Evolutionary conservation across 2,888 invertebrate genomes (phyloP), one percentile per base, ranked within the genome.

Genomic region (Drosophila suboccidentalis): DNA sequence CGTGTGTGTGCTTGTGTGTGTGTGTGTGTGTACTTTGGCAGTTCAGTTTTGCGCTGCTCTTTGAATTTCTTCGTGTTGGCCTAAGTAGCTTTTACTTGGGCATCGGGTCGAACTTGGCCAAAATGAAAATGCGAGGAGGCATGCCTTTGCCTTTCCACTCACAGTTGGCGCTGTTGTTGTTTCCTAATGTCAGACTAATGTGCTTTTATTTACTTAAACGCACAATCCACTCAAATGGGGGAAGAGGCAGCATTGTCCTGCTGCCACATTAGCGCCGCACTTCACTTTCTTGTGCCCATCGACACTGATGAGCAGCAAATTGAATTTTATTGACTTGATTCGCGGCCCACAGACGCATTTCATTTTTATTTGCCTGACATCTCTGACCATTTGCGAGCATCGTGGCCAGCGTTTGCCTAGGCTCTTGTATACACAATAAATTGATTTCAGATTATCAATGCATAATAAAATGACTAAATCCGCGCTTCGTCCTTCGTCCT

Each of bases 381-480:
- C 62, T 51, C 65, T 69, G 58, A 58, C 64, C 57, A 53, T 49
- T n/a, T 38, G 53, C 15, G 10, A 29, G 22, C 54, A 15, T 50
- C 53, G 22, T 8, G 29, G 47, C n/a, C 38, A 38, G 55, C 19
- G 29, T 13, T 26, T 6, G 50, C 19, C 49, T 0, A 32, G 29
- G 17, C 41, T 53, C 9, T 63, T 88, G 72, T 80, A 63, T 78
- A 69, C 72, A 73, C 80, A 86, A 83, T 74, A 87, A 87, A 88
- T 88, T 87, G 86, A 88, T 86, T 88, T 88, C 88, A 83, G 82
- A 83, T 87, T 88, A 86, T 88, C 83, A 87, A 82, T 86, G 80
- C 76, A 82, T 82, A 86, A 74, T 73, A 80, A 83, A 86, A 83
- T 77, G 67, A 46, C 71, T 71, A 78, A 80, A 72, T 82, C 71